Base-by-base conservation (phyloP, 2,113 vertebrate genomes). In the Myocastor coypus region DNA sequence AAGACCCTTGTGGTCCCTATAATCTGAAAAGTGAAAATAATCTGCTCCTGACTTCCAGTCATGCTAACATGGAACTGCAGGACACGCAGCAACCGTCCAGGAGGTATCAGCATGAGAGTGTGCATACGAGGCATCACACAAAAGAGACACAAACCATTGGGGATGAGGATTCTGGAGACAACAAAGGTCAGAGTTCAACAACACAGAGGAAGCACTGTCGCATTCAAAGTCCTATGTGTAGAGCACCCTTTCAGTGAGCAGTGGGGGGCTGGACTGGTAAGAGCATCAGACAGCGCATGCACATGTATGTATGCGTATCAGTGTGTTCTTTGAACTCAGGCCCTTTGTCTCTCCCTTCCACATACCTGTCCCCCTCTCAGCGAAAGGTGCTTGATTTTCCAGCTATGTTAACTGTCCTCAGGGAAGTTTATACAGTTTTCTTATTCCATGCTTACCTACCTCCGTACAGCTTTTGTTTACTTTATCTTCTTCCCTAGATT, bases 1-100 rank as follows among this genome's bases (percentile, higher is more conserved):
- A 82, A 95, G 83, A 34, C 50, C 61, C 94, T 2, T 84, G 26
- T 97, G 71, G 86, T 92, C 55, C 97, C 85, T 90, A 69, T 52
- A 91, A 73, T 81, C 26, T 97, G 10, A 4, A 0, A n/a, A 73
- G 32, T 20, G 1, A 30, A 91, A 83, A 59, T 64, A 75, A 5
- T 50, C 34, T 80, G 84, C 66, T 69, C 11, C 30, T 52, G 7
- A 34, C 2, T 75, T 96, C 75, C 1, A 71, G 57, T 37, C 13
- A 28, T 34, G 89, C n/a, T 77, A 22, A 77, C 59, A 55, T 37
- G 59, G 68, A 93, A 30, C 34, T 11, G n/a, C 19, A 11, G 86
- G 46, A 16, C 7, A 80, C 42, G 59, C 26, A 46, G 68, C 28
- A 92, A 82, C 8, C 66, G 57, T 3, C 63, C 37, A 50, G 40